These are phyloP conservation scores for Dorcus hopei DNA, from an alignment of 2,888 invertebrate species.

Conservation along the genomic window DNA sequence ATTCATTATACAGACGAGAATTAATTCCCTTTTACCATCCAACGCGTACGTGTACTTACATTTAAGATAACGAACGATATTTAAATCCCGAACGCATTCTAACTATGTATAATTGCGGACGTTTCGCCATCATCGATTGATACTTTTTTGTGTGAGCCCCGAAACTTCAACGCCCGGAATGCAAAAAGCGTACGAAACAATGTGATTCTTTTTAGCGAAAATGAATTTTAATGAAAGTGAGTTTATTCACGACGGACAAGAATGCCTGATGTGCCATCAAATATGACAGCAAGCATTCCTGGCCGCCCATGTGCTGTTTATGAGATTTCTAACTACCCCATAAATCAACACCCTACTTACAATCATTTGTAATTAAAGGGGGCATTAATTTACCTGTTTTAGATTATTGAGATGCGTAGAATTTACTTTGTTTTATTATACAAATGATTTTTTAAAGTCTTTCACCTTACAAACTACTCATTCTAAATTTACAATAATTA, in stretches of 20 bases:
- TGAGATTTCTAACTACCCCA: constrained; percentile 55
- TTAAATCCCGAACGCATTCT: no score
- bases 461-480: no score
- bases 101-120: no score
- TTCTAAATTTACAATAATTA: no score
- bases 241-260: constrained; percentile 40
- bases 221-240: constrained; percentile 30
- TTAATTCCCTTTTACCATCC: constrained; percentile 29
- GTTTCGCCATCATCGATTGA: no score
- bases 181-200: neutral
- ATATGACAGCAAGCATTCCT: constrained; percentile 50
- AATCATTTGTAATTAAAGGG: constrained; percentile 49
- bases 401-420: neutral
- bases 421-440: no score
- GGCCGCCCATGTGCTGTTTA: constrained; percentile 52
- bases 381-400: constrained; percentile 37
- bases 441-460: no score
- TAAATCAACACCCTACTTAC: constrained; percentile 53
- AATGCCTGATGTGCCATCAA: constrained; percentile 47
- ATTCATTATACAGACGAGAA: constrained; percentile 36
- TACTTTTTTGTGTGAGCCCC: no score
- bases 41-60: neutral
- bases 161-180: no score
- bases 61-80: no score
- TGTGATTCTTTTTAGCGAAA: constrained; percentile 11